Evolutionary conservation across 35 echinoderm and acorn worm species (phyloP), one percentile per base, ranked within the genome.

Genomic region (Heliocidaris erythrogramma): DNA sequence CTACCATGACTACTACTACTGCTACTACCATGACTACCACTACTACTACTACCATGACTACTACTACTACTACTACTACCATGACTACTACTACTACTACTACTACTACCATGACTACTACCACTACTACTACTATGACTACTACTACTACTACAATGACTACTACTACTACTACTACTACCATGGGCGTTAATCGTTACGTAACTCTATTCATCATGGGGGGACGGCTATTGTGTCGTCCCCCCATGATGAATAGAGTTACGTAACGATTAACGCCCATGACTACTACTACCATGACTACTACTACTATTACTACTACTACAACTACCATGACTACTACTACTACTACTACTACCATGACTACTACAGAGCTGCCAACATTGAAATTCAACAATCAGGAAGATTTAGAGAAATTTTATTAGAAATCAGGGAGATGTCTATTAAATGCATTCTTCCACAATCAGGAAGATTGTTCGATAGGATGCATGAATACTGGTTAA

Each of bases 61-160:
- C 88, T 90, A n/a, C 88, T 90, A 2, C 88, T 90, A 2, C 88
- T 90, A n/a, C 88, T 90, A n/a, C 88, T 90, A n/a, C 88, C 6
- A n/a, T 5, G 2, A n/a, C 88, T 90, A 30, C 31, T 90, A 30
- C 31, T 90, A 30, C 31, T 90, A 30, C 31, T 90, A 30, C 31
- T 90, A 30, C 31, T 90, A 30, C 31, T 90, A 30, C n/a, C n/a
- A n/a, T n/a, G n/a, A n/a, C 31, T 90, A 30, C 31, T 90, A 30
- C 31, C 6, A 30, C 31, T 90, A 30, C 31, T 90, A 30, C 31
- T 90, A 30, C 31, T 90, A 30, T n/a, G n/a, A n/a, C 31, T 90
- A 30, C 31, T 90, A 30, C 31, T 90, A 30, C 31, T 90, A 30
- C 31, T 90, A 30, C 31, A 2, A 30, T 47, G 2, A 2, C 31